These are phyloP conservation scores for Centropus unirufus DNA, from an alignment of 2,113 vertebrate genomes.

Conservation along the genomic window DNA sequence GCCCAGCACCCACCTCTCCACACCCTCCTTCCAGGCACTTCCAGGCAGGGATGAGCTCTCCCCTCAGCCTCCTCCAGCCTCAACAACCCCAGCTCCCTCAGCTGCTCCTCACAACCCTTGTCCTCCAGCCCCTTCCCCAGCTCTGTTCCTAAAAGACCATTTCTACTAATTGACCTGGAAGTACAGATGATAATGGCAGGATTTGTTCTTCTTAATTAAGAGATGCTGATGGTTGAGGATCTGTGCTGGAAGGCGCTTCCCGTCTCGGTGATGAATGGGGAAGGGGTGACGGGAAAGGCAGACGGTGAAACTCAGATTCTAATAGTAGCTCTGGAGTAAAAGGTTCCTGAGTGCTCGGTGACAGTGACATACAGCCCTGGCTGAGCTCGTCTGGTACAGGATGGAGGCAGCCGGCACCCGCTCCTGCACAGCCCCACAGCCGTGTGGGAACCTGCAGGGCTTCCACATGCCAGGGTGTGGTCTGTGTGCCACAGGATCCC, in stretches of 20 bases:
- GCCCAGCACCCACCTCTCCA: too few species aligned
- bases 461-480: background rate
- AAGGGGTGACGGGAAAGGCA: background rate
- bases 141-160: background rate
- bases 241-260: constrained; percentile 12
- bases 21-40: too few species aligned
- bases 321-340: constrained; percentile 58
- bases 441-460: background rate
- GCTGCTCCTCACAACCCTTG: too few species aligned
- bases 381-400: background rate
- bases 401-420: background rate
- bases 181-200: background rate
- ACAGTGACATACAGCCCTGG: constrained; percentile 41
- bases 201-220: background rate
- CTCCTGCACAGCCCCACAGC: background rate
- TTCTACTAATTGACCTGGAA: background rate
- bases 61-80: too few species aligned
- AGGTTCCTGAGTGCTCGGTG: constrained; percentile 11
- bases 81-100: too few species aligned
- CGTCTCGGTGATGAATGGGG: background rate
- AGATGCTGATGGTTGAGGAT: background rate
- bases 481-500: background rate
- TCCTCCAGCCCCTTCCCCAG: too few species aligned
- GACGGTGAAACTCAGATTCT: constrained; percentile 3
- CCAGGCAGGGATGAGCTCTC: too few species aligned